Evolutionary conservation across 2,797 vertebrate genomes (phyloP).

Genomic region (Hybognathus amarus): DNA sequence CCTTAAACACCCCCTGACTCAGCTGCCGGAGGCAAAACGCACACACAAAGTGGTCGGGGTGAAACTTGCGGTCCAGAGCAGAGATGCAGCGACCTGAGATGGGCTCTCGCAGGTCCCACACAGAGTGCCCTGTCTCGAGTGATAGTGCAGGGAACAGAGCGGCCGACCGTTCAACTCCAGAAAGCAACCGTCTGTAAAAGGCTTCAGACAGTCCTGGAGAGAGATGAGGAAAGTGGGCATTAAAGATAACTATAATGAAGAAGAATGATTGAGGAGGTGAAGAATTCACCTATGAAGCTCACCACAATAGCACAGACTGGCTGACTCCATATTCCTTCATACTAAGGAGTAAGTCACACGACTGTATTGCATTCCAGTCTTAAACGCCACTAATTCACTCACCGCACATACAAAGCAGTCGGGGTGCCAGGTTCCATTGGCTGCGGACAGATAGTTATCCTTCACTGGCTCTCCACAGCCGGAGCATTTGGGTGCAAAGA

Average conservation of each 20-base stretch:
- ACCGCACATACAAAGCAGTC: conserved; percentile 93
- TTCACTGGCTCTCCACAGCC: conserved; percentile 84
- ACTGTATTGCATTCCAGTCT: conserved; percentile 38
- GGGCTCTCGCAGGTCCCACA: conserved; percentile 81
- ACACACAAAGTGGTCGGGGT: conserved; percentile 92
- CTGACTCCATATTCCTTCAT: conserved; percentile 46
- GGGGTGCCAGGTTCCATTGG: conserved; percentile 87
- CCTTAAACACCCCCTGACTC: conserved; percentile 86
- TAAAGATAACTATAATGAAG: neutral
- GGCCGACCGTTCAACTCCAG: conserved; percentile 85
- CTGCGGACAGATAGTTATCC: conserved; percentile 88
- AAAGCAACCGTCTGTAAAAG: conserved; percentile 82
- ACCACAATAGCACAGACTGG: conserved; percentile 39
- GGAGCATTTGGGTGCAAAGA: conserved; percentile 89
- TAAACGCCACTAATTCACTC: conserved; percentile 64
- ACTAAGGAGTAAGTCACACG: conserved; percentile 30
- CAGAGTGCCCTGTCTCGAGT: conserved; percentile 83
- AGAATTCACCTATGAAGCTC: conserved; percentile 25
- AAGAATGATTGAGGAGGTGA: conserved; percentile 4
- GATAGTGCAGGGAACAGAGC: conserved; percentile 87
- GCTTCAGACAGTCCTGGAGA: conserved; percentile 85
- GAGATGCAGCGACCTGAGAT: conserved; percentile 85
- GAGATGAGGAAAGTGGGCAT: neutral
- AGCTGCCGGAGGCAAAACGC: conserved; percentile 87
- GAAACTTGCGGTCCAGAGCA: conserved; percentile 83